Evolutionary conservation across 2,888 invertebrate genomes (phyloP).

Genomic region (Drosophila neonasuta): DNA sequence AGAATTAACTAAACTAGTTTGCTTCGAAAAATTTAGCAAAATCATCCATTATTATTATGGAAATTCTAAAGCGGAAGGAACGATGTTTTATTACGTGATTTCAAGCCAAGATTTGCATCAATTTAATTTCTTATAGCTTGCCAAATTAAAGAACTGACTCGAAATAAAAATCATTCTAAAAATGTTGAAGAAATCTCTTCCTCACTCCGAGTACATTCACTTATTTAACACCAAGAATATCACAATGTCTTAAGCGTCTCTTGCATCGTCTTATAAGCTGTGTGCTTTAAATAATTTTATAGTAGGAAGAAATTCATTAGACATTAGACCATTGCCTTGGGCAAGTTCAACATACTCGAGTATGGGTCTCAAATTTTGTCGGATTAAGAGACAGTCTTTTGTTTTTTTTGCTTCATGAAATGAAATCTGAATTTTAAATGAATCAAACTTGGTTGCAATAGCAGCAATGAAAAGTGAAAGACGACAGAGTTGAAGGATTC

Average conservation of each 20-base stretch:
- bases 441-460: no score
- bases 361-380: background rate
- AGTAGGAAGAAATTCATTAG: constrained; percentile 1
- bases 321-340: background rate
- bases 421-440: background rate
- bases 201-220: no score
- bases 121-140: background rate
- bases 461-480: no score
- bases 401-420: no score
- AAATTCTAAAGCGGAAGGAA: background rate
- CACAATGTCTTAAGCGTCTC: background rate
- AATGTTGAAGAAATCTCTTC: background rate
- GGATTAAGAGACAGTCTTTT: background rate
- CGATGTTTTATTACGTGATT: background rate
- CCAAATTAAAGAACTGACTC: background rate
- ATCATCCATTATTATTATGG: background rate
- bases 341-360: background rate
- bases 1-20: background rate
- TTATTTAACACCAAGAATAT: background rate
- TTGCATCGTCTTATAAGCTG: background rate
- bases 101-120: background rate
- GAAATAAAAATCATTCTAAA: background rate
- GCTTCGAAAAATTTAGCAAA: background rate
- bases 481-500: no score
- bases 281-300: background rate